Conservation (phyloP, 1,140 invertebrate species). For the Brachionus rubens region DNA sequence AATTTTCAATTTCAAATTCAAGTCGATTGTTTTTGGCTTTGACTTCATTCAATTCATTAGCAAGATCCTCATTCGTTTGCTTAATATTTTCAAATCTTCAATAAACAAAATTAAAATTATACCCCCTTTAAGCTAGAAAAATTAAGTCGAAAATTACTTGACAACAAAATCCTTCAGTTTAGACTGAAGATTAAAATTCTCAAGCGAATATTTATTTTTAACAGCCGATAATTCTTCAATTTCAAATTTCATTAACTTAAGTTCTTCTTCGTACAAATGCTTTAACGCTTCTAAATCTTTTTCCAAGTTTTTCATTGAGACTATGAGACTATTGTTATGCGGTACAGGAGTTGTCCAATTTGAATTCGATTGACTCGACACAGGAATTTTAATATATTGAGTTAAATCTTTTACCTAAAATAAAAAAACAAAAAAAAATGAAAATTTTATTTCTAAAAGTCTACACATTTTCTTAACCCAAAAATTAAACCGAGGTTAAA, state of each 20-base stretch:
- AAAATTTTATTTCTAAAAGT: too few relatives aligned
- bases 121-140: background rate
- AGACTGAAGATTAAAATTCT: constrained; percentile 14
- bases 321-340: constrained; percentile 22
- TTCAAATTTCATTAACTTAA: constrained; percentile 30
- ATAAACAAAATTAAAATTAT: background rate
- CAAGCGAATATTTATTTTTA: constrained; percentile 26
- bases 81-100: constrained; percentile 34
- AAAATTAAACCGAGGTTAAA: too few relatives aligned
- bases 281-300: constrained; percentile 35
- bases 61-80: constrained; percentile 9
- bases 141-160: background rate
- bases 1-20: constrained; percentile 35
- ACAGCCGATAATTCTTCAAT: constrained; percentile 38
- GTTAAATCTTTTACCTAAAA: constrained; percentile 32
- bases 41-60: constrained; percentile 28
- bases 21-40: constrained; percentile 35
- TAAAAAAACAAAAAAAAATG: background rate
- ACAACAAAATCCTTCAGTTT: constrained; percentile 20
- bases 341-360: background rate
- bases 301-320: constrained; percentile 35
- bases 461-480: too few relatives aligned
- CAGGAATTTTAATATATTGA: constrained; percentile 25
- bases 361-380: background rate
- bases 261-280: constrained; percentile 33